phyloP scores from a whole-genome alignment of 2,888 invertebrate genomes.

The Brachyopa scutellaris region DNA sequence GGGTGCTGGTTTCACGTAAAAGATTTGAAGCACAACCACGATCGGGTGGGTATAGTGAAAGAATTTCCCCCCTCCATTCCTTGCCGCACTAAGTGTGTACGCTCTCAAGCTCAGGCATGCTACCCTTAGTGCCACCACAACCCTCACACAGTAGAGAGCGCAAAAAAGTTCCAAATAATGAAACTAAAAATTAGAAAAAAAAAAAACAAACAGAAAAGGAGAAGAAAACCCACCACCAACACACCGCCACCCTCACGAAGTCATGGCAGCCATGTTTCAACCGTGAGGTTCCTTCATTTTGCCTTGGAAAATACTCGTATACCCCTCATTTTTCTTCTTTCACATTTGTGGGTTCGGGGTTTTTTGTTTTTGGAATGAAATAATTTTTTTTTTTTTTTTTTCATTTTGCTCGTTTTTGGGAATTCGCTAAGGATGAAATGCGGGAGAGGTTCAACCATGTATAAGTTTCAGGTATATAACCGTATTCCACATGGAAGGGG shows the following conservation, averaged over 20 bases:
- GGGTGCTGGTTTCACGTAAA: neutral
- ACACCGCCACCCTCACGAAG: constrained; percentile 23
- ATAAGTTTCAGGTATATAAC: too few relatives aligned
- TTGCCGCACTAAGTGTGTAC: neutral
- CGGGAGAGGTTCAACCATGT: too few relatives aligned
- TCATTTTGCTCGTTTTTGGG: neutral
- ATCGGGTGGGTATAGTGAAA: neutral
- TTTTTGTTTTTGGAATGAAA: too few relatives aligned
- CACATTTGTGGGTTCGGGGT: constrained; percentile 18
- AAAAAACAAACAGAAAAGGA: constrained; percentile 6
- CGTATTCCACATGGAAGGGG: neutral
- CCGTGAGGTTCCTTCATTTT: constrained; percentile 39
- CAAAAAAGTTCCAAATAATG: constrained; percentile 31
- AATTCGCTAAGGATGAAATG: neutral
- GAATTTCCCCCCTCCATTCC: constrained; percentile 19
- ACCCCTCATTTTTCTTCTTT: constrained; percentile 29
- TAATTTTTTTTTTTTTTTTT: constrained; percentile 1
- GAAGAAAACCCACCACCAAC: neutral
- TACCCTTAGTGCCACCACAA: constrained; percentile 12
- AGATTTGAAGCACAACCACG: neutral
- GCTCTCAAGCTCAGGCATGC: neutral
- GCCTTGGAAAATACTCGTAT: constrained; percentile 26
- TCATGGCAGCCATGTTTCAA: constrained; percentile 63
- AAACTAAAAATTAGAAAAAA: constrained; percentile 22
- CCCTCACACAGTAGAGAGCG: neutral